Percentiles rank a stretch among this genome's conserved stretches.
These are phyloP conservation scores for Strongylocentrotus purpuratus DNA, from an alignment of 35 echinoderm and acorn worm species.

Conservation along the genomic window DNA sequence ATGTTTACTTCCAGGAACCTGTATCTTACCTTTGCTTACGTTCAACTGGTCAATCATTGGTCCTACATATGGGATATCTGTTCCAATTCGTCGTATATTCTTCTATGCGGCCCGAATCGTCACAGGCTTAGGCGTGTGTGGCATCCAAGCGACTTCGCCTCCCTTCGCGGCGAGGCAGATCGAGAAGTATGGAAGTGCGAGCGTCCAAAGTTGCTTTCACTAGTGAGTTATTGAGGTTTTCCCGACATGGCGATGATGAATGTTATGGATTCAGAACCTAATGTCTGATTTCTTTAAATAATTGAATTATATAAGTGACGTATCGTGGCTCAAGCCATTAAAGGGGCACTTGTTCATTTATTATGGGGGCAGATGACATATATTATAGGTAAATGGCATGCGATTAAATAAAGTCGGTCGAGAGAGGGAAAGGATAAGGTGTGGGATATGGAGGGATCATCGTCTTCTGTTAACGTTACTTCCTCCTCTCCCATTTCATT, in stretches of 20 bases:
- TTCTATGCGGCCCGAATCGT: background rate
- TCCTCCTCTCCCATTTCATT: too few species aligned
- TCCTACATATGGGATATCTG: background rate
- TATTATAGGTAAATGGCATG: too few species aligned
- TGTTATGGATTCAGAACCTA: too few species aligned
- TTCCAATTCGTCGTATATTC: background rate
- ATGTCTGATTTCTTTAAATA: too few species aligned
- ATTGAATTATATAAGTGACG: too few species aligned
- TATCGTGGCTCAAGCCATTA: too few species aligned
- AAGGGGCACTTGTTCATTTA: too few species aligned
- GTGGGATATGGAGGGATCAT: too few species aligned
- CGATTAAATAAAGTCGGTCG: too few species aligned
- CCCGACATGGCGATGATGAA: background rate
- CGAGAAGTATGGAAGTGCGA: background rate
- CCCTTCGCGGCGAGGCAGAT: background rate
- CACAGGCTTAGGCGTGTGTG: background rate
- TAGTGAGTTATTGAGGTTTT: background rate
- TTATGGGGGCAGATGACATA: too few species aligned
- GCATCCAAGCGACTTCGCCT: background rate
- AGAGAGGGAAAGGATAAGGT: too few species aligned
- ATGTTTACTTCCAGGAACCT: background rate
- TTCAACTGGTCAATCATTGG: constrained; percentile 1
- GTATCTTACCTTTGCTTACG: background rate
- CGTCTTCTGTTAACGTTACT: too few species aligned
- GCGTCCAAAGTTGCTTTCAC: constrained; percentile 11